Evolutionary conservation across 1,140 invertebrate genomes (phyloP).

Genomic region (Orussus abietinus): DNA sequence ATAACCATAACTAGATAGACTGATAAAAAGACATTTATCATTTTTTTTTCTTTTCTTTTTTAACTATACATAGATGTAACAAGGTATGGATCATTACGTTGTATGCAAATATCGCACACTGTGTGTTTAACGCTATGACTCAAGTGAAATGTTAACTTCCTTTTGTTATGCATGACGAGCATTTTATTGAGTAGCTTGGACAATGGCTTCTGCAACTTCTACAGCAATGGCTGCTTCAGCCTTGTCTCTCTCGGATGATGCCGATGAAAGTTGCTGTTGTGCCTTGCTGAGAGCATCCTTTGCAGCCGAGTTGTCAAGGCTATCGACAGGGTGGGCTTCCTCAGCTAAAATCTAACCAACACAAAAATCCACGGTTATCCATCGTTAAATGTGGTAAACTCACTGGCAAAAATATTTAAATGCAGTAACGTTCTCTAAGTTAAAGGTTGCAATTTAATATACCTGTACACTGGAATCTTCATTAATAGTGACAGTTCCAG

Average conservation of each 20-base stretch:
- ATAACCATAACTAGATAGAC: too few relatives aligned
- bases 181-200: conserved; percentile 73
- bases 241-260: conserved; percentile 77
- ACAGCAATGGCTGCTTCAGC: conserved; percentile 91
- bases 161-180: conserved; percentile 6
- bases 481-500: conserved; percentile 96
- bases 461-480: conserved; percentile 96
- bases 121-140: conserved; percentile 2
- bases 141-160: conserved; percentile 10
- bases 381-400: too few relatives aligned
- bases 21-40: too few relatives aligned
- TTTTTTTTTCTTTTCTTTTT: conserved; percentile 18
- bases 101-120: not conserved
- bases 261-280: conserved; percentile 75
- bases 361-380: conserved; percentile 4
- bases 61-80: conserved; percentile 15
- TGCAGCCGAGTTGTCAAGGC: conserved; percentile 77
- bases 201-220: conserved; percentile 91
- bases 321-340: conserved; percentile 88
- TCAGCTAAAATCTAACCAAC: conserved; percentile 80
- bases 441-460: conserved; percentile 13
- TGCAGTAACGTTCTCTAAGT: too few relatives aligned
- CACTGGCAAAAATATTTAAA: too few relatives aligned
- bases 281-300: conserved; percentile 81
- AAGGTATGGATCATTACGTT: conserved; percentile 11